phyloP scores from a whole-genome alignment of 1,140 invertebrate genomes.

The Psix sp. region DNA sequence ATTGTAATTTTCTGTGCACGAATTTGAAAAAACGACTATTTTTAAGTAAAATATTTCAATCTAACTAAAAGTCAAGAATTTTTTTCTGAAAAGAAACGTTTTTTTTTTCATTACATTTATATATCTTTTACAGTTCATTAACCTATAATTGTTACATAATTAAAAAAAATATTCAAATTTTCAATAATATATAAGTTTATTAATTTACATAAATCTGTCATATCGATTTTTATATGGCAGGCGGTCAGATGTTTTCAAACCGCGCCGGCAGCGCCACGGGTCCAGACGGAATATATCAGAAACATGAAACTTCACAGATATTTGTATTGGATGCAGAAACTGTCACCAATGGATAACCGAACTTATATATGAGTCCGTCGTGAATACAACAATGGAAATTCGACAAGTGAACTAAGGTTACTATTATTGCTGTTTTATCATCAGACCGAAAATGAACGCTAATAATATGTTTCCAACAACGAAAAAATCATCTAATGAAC shows the following conservation, averaged over 20 bases:
- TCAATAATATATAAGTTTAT: too few species aligned
- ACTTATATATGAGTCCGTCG: neutral
- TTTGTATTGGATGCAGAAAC: neutral
- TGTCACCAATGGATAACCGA: conserved; percentile 1
- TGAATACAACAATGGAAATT: neutral
- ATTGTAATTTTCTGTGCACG: too few species aligned
- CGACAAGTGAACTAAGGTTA: neutral
- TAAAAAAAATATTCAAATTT: too few species aligned
- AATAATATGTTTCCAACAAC: conserved; percentile 13
- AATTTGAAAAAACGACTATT: too few species aligned
- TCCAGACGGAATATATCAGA: neutral
- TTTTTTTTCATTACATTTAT: too few species aligned
- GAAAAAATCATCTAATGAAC: conserved; percentile 13
- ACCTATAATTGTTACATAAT: too few species aligned
- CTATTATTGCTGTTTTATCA: neutral
- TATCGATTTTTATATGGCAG: too few species aligned
- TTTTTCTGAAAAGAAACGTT: too few species aligned
- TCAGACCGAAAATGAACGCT: neutral
- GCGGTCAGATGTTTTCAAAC: neutral
- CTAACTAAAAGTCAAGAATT: too few species aligned
- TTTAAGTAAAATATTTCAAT: too few species aligned
- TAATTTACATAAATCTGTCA: too few species aligned
- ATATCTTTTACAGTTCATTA: too few species aligned
- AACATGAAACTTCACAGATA: conserved; percentile 1
- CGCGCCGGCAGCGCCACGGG: neutral